phyloP scores from a whole-genome alignment of 2,797 vertebrate species.

The Allobates femoralis region DNA sequence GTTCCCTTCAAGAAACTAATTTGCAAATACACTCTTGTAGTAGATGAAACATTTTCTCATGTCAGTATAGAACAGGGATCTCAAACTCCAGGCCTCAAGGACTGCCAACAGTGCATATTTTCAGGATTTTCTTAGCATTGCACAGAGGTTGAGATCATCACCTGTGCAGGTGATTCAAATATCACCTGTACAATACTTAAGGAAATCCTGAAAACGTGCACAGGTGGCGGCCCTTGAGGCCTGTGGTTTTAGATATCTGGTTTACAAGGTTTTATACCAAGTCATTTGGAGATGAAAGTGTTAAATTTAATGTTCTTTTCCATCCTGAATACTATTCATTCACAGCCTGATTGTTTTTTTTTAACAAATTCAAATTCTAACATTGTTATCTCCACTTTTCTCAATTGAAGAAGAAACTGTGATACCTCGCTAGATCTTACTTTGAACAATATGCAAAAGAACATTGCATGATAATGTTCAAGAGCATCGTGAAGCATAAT shows the following conservation, averaged over 20 bases:
- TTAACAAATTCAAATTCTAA: neutral
- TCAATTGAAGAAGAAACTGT: slow-evolving; percentile 18
- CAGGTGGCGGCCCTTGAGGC: too few relatives aligned
- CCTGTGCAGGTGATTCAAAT: too few relatives aligned
- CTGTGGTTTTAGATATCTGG: too few relatives aligned
- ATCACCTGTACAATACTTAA: too few relatives aligned
- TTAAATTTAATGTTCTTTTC: neutral
- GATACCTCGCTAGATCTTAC: slow-evolving; percentile 10
- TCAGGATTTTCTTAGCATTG: too few relatives aligned
- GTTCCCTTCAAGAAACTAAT: neutral
- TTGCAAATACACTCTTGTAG: neutral
- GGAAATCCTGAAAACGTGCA: too few relatives aligned
- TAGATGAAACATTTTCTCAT: neutral
- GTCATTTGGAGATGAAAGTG: neutral
- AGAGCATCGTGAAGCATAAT: slow-evolving; percentile 4
- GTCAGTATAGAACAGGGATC: too few relatives aligned
- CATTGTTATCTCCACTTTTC: slow-evolving; percentile 1
- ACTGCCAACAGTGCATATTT: too few relatives aligned
- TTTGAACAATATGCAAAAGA: neutral
- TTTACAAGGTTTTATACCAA: neutral
- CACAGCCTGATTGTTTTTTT: neutral
- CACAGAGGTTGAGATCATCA: too few relatives aligned
- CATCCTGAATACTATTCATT: neutral
- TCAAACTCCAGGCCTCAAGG: too few relatives aligned
- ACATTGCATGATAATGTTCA: slow-evolving; percentile 1